phyloP scores from a whole-genome alignment of 2,113 vertebrate species.

The Poicephalus gulielmi region DNA sequence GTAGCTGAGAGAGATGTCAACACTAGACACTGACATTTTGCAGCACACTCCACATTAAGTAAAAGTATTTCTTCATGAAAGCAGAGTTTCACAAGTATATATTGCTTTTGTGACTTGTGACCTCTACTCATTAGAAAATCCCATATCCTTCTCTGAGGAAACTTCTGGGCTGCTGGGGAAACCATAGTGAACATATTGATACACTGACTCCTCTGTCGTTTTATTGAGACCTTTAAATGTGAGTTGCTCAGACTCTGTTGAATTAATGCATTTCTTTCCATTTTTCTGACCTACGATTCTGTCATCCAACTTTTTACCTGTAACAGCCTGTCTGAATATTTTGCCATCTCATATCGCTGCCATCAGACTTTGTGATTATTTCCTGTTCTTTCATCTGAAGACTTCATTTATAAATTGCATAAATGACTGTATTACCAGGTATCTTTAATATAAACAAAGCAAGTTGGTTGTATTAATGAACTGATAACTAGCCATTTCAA shows the following conservation, averaged over 20 bases:
- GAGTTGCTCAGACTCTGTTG: neutral
- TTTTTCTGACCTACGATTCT: neutral
- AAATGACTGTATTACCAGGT: neutral
- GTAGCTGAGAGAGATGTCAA: neutral
- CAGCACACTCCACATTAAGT: neutral
- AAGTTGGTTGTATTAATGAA: neutral
- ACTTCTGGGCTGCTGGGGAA: neutral
- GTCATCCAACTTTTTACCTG: neutral
- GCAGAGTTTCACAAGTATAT: neutral
- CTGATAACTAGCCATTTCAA: neutral
- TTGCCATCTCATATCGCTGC: neutral
- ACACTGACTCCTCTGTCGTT: neutral
- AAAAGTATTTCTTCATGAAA: neutral
- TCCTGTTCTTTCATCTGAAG: neutral
- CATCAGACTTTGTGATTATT: neutral
- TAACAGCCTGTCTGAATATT: neutral
- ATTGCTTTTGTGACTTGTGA: neutral
- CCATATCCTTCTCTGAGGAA: neutral
- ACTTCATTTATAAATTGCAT: neutral
- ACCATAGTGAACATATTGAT: fast-evolving
- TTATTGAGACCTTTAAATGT: neutral
- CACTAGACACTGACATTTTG: neutral
- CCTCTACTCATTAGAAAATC: neutral
- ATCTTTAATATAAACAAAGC: neutral
- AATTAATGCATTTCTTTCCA: neutral